phyloP scores from a whole-genome alignment of 2,888 invertebrate genomes.

The Hydroisotoma schaefferi region DNA sequence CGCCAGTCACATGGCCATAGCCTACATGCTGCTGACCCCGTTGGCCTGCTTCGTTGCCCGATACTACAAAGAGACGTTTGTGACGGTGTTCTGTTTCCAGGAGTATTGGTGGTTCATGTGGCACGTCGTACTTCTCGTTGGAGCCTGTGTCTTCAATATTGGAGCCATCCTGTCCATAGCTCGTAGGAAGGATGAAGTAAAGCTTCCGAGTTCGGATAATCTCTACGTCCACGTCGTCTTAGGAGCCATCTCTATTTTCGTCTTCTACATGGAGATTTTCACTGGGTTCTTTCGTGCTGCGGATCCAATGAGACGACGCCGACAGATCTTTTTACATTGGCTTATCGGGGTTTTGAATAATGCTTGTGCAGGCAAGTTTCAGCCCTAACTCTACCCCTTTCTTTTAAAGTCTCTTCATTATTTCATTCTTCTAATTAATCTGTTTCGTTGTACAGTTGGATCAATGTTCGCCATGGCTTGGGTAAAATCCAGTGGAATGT shows the following conservation, averaged over 20 bases:
- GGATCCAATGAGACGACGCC: conserved; percentile 20
- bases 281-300: conserved; percentile 28
- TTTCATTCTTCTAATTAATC: not conserved
- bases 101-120: conserved; percentile 43
- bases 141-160: conserved; percentile 21
- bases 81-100: conserved; percentile 35
- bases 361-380: conserved; percentile 24
- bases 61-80: conserved; percentile 36
- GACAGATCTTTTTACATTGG: conserved; percentile 27
- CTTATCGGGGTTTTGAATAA: conserved; percentile 23
- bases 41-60: conserved; percentile 33
- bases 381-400: too few relatives aligned
- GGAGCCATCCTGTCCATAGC: conserved; percentile 28
- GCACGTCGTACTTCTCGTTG: conserved; percentile 28
- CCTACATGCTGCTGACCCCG: conserved; percentile 31
- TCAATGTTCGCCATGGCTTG: conserved; percentile 31
- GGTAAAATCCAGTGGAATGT: conserved; percentile 25
- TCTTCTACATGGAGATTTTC: conserved; percentile 30
- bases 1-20: conserved; percentile 32
- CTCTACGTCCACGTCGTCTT: conserved; percentile 20
- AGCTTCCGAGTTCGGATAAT: not conserved
- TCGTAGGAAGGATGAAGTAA: conserved; percentile 12
- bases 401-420: too few relatives aligned
- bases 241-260: conserved; percentile 26
- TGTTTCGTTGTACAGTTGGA: not conserved